phyloP scores from a whole-genome alignment of 1,140 invertebrate species.

The Glossosoma conforme region DNA sequence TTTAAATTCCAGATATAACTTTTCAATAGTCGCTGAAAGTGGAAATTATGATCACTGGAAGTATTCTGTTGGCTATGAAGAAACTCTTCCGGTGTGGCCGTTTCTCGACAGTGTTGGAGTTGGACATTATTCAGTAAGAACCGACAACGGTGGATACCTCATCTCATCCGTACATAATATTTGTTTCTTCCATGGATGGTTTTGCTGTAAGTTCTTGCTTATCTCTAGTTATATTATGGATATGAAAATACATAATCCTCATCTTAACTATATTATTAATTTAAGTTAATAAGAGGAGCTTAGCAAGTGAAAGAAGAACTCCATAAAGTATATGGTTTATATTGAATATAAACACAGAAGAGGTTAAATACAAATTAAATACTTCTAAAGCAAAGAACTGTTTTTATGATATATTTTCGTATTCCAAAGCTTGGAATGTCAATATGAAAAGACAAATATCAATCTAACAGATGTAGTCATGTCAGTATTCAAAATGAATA shows the following conservation, averaged over 20 bases:
- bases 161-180: constrained; percentile 56
- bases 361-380: no score
- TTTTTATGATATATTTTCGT: no score
- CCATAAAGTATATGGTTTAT: constrained; percentile 3
- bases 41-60: constrained; percentile 65
- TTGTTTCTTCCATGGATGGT: constrained; percentile 54
- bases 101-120: constrained; percentile 53
- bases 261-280: constrained; percentile 4
- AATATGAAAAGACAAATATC: no score
- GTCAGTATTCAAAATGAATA: no score
- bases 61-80: constrained; percentile 62
- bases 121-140: constrained; percentile 56
- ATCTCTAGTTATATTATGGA: constrained; percentile 6
- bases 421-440: no score
- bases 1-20: constrained; percentile 51
- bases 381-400: no score
- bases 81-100: constrained; percentile 60
- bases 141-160: constrained; percentile 40
- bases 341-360: no score
- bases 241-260: constrained; percentile 16
- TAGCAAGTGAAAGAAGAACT: constrained; percentile 16
- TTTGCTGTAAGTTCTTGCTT: constrained; percentile 57
- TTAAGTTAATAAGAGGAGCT: no score
- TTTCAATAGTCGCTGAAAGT: constrained; percentile 57
- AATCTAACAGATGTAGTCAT: no score